Base-by-base conservation (phyloP, 2,113 vertebrate genomes). In the Dipodomys spectabilis region DNA sequence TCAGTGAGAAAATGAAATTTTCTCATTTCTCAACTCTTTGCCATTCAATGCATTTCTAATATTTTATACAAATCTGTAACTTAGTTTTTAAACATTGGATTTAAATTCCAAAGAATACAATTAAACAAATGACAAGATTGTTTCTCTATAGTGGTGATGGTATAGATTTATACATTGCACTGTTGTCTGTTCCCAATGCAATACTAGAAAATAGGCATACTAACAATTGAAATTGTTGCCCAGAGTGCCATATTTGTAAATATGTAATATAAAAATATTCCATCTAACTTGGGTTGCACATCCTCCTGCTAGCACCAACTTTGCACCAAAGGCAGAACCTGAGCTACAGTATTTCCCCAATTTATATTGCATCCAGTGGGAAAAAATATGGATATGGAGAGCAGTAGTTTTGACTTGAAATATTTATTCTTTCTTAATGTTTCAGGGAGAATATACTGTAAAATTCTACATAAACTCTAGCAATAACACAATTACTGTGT, bases 101-200 rank as follows among this genome's bases (percentile, higher is more conserved):
- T 39, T 77, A 49, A 95, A 85, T 64, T 90, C 68, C 85, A 94
- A 92, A 88, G 72, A 92, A 96, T 23, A 78, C 68, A 96, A 62
- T 95, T 92, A 93, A 85, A 92, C 86, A 78, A 32, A 90, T n/a
- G 44, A 86, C 64, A 85, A 74, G 64, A 90, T 45, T 18, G 6
- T 79, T 96, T 93, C 82, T 94, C 28, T 18, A 73, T 64, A 90
- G 35, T 94, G 73, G 85, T 88, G 69, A 62, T 82, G 45, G n/a
- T 65, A n/a, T 90, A 72, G 68, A 85, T 96, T 96, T 94, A 93
- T 90, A 87, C 90, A 87, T 74, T 88, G 27, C 27, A 53, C 84
- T 95, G 68, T 90, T 85, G 57, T 69, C 88, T 91, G 45, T 94
- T 96, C 71, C 32, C 86, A 88, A 39, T 82, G 45, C 19, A 94